These are phyloP conservation scores for Trichogramma dendrolimi DNA, from an alignment of 2,888 invertebrate genomes.

Conservation along the genomic window DNA sequence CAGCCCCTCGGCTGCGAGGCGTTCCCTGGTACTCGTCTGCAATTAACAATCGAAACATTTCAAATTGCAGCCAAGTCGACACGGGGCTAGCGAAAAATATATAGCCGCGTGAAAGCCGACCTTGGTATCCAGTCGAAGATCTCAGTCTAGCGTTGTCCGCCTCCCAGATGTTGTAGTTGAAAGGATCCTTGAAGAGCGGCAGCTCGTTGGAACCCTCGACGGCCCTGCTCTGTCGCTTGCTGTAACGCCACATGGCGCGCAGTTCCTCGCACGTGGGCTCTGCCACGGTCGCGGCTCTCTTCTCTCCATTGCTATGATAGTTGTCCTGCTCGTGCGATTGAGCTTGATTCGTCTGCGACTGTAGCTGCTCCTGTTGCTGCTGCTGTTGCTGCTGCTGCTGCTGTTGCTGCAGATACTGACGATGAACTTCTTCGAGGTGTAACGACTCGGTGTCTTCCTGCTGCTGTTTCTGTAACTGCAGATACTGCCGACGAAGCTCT, in stretches of 20 bases:
- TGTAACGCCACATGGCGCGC: slow-evolving; percentile 88
- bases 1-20: slow-evolving; percentile 40
- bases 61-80: too few relatives aligned
- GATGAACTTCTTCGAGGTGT: too few relatives aligned
- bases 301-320: slow-evolving; percentile 14
- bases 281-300: slow-evolving; percentile 45
- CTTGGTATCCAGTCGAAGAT: slow-evolving; percentile 40
- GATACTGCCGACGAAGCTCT: slow-evolving; percentile 7
- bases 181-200: slow-evolving; percentile 76
- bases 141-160: slow-evolving; percentile 54
- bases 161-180: slow-evolving; percentile 78
- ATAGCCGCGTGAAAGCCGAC: slow-evolving; percentile 28
- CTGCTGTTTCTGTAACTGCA: neutral
- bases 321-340: slow-evolving; percentile 12
- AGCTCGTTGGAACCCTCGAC: slow-evolving; percentile 85
- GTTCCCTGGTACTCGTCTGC: slow-evolving; percentile 27
- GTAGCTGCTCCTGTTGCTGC: slow-evolving; percentile 12
- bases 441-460: neutral
- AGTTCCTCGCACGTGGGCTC: slow-evolving; percentile 85
- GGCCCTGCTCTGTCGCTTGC: slow-evolving; percentile 80
- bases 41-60: slow-evolving; percentile 16
- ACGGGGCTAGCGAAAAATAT: too few relatives aligned
- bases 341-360: slow-evolving; percentile 18
- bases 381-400: slow-evolving; percentile 4
- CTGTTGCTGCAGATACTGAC: neutral